phyloP scores from a whole-genome alignment of 2,797 vertebrate genomes.

The Chlorospingus semifuscus region DNA sequence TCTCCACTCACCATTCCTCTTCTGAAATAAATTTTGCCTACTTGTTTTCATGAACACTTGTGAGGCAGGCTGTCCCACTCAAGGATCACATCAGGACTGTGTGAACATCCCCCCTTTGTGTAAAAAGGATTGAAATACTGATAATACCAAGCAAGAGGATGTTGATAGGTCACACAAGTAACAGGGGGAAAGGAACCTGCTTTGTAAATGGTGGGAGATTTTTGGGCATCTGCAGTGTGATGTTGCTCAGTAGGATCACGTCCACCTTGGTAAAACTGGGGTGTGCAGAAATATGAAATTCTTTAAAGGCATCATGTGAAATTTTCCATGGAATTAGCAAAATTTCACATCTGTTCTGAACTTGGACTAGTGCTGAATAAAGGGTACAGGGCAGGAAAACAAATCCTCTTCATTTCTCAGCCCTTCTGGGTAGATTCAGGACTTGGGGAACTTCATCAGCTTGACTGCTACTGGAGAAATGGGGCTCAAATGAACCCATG shows the following conservation, averaged over 20 bases:
- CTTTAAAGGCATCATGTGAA: neutral
- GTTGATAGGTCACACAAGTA: neutral
- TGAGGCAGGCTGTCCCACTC: neutral
- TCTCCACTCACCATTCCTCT: neutral
- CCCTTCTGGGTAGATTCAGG: neutral
- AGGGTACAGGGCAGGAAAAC: accelerated
- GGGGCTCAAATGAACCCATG: neutral
- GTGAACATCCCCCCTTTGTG: neutral
- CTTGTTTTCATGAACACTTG: neutral
- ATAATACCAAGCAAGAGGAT: neutral
- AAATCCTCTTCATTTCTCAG: neutral
- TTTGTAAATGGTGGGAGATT: neutral
- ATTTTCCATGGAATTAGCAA: neutral
- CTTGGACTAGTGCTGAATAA: neutral
- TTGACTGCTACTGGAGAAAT: neutral
- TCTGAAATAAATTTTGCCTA: neutral
- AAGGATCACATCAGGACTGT: neutral
- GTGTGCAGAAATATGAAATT: accelerated
- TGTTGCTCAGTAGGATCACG: neutral
- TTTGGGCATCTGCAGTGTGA: neutral
- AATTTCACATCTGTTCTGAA: neutral
- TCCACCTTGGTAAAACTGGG: neutral
- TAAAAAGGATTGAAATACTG: neutral
- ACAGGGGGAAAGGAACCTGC: neutral
- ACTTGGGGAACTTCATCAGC: neutral